Base-by-base conservation (phyloP, 2,888 invertebrate genomes). In the Hofmannophila pseudospretella region DNA sequence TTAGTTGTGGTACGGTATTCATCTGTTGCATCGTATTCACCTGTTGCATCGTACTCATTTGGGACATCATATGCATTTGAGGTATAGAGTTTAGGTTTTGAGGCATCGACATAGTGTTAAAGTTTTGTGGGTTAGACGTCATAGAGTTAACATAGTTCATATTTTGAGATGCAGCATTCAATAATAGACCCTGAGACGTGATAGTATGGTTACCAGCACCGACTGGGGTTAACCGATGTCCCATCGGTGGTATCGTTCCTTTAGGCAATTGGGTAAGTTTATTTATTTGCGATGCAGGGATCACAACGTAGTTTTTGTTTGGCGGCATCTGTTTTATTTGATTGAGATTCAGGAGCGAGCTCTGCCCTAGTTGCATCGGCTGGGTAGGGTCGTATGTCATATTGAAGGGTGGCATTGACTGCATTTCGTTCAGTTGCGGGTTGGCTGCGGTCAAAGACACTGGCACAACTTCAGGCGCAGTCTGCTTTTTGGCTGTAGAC, bases 401-500 rank as follows among this genome's bases (percentile, higher is more conserved):
- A 7, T 27, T 12, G 19, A 11, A 7, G 20, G 14, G 25, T 23
- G 14, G 25, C 13, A 12, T 38, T 13, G 16, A 28, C 32, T 29
- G 22, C 12, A 5, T 23, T 12, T 13, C 13, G 31, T 7, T 12
- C 7, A 9, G 35, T 7, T 20, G 34, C 22, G 12, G 28, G 35
- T 28, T 19, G 12, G 46, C 39, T 16, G 25, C 26, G 20, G 39
- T 9, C 23, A 29, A 20, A 28, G 39, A 25, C 9, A 16, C 28
- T 4, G 42, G 39, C 7, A 43, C 42, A 2, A 23, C 23, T n/a
- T 23, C 3, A 1, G 2, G 23, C 23, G n/a, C 23, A 2, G 23
- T 16, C 28, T 10, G 29, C 8, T 10, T 26, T 10, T 33, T 33
- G 10, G 35, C 22, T 4, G 35, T 35, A 4, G 35, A 35, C n/a